phyloP scores from a whole-genome alignment of 2,797 vertebrate species.

The Ctenopoma multispine region DNA sequence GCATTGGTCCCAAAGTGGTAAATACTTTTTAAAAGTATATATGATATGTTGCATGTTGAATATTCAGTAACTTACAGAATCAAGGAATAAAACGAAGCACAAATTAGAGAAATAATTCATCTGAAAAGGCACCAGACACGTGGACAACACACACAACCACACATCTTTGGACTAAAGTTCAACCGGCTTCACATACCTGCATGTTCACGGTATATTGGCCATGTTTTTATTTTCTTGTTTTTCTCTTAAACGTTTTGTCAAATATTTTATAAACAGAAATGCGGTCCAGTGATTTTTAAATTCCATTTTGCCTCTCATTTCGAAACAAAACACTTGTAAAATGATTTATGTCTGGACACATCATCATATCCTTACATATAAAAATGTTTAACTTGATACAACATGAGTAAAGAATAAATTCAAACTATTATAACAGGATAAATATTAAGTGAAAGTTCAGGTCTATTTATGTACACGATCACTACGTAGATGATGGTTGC shows the following conservation, averaged over 20 bases:
- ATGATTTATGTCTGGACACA: constrained; percentile 85
- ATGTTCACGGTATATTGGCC: constrained; percentile 83
- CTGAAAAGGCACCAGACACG: constrained; percentile 69
- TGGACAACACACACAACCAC: constrained; percentile 78
- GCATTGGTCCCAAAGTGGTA: constrained; percentile 10
- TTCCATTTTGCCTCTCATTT: constrained; percentile 63
- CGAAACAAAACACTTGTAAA: constrained; percentile 90
- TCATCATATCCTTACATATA: constrained; percentile 78
- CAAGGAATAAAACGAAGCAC: constrained; percentile 52
- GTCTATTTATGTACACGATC: constrained; percentile 81
- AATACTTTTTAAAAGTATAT: background rate
- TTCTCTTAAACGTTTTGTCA: constrained; percentile 72
- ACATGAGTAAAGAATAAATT: constrained; percentile 51
- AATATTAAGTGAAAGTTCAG: constrained; percentile 73
- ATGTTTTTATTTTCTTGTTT: constrained; percentile 76
- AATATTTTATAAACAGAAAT: constrained; percentile 75
- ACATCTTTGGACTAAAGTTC: constrained; percentile 73
- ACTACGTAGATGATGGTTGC: constrained; percentile 94
- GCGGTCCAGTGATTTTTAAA: constrained; percentile 62
- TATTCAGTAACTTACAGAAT: constrained; percentile 39
- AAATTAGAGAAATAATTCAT: constrained; percentile 43
- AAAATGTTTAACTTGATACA: constrained; percentile 69
- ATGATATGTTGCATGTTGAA: constrained; percentile 25
- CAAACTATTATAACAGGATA: constrained; percentile 55
- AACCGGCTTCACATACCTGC: constrained; percentile 84